phyloP scores from a whole-genome alignment of 2,113 vertebrate species.

The Lagopus muta region DNA sequence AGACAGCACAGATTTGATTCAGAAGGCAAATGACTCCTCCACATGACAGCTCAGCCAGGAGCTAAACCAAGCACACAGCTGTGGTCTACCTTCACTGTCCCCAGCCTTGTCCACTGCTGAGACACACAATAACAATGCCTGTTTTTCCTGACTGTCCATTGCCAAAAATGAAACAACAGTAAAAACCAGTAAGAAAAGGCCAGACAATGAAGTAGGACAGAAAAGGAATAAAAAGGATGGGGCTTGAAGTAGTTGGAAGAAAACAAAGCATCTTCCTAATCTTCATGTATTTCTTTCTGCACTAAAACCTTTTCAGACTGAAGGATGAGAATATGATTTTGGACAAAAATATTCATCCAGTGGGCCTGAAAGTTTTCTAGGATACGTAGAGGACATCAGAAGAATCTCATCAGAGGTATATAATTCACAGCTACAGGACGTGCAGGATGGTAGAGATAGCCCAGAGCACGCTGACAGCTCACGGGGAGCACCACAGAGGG shows the following conservation, averaged over 20 bases:
- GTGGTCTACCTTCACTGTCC: neutral
- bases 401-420: neutral
- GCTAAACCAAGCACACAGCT: neutral
- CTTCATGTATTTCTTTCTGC: neutral
- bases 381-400: neutral
- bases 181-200: neutral
- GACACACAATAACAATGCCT: neutral
- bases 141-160: neutral
- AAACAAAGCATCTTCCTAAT: neutral
- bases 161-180: neutral
- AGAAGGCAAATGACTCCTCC: neutral
- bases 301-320: neutral
- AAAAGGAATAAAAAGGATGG: neutral
- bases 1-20: neutral
- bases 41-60: neutral
- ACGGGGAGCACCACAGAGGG: fast-evolving
- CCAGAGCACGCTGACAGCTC: fast-evolving
- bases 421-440: neutral
- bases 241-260: neutral
- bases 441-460: neutral
- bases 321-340: neutral
- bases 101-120: neutral
- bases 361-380: neutral
- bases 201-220: neutral
- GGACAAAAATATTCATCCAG: neutral